These are phyloP conservation scores for Podocnemis expansa DNA, from an alignment of 2,113 vertebrate genomes.

Conservation along the genomic window DNA sequence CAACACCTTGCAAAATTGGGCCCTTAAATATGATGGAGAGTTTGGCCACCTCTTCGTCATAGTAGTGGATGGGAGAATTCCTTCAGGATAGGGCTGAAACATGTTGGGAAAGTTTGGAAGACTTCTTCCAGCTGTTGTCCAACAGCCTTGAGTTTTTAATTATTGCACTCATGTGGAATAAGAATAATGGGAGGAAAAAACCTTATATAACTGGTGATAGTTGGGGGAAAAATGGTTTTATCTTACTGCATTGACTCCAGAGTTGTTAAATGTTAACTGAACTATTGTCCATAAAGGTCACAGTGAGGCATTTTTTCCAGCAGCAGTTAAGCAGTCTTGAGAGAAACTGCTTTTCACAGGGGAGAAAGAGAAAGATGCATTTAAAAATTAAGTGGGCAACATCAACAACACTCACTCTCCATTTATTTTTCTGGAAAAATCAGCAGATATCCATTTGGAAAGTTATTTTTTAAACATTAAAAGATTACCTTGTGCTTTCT, in stretches of 20 bases:
- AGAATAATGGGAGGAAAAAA: neutral
- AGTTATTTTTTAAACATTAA: neutral
- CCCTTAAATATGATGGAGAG: neutral
- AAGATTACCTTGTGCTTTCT: neutral
- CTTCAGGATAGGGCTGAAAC: neutral
- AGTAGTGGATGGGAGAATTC: neutral
- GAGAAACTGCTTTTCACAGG: neutral
- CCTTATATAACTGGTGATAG: neutral
- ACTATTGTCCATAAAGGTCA: neutral
- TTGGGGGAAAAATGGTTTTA: neutral
- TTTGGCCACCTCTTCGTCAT: neutral
- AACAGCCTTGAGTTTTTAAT: neutral
- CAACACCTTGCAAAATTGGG: neutral
- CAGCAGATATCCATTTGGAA: neutral
- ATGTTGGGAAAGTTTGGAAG: neutral
- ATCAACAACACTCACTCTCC: neutral
- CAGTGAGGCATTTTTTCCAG: neutral
- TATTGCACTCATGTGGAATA: neutral
- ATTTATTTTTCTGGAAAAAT: neutral
- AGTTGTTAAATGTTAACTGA: neutral
- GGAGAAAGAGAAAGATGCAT: neutral
- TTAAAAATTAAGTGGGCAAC: neutral
- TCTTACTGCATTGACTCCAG: neutral
- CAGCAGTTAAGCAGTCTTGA: neutral
- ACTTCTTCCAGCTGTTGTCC: neutral